Evolutionary conservation across 2,113 vertebrate genomes (phyloP), one percentile per base, ranked within the genome.

Genomic region (Sebastes schlegelii): DNA sequence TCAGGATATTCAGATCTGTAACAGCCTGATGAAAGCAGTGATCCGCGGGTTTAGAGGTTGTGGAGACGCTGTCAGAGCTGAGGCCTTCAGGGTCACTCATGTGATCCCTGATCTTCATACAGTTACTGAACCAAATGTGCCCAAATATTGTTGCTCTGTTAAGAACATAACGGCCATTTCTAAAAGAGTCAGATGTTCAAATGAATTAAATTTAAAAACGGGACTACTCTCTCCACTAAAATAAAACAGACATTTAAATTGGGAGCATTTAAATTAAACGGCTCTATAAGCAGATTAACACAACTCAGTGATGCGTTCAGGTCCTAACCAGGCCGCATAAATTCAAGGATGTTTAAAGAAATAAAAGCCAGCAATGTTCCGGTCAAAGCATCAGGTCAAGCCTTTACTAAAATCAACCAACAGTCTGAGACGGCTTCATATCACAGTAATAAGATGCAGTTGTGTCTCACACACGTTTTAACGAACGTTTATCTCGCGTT

Each of bases 301-400:
- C 4, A 8, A 11, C 3, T 14, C 21, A 48, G 12, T 58, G 4
- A 9, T 42, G 23, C 4, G 1, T 46, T 60, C 0, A 73, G 8
- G 45, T 66, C 1, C 52, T 17, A 0, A 64, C 42, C 16, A 40
- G 49, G 21, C 14, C 48, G 8, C 1, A 1, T 40, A 34, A 34
- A 17, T 51, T 51, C 21, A 46, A 2, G 3, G n/a, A 12, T 6
- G 21, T 2, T n/a, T 4, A 75, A 68, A 34, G 6, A 14, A 12
- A 45, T 40, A 8, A 52, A 1, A 48, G 13, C 14, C 23, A 42
- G 13, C 14, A 9, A 4, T 11, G 55, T 16, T 51, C 5, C 67
- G 75, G 75, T 85, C 71, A 85, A 73, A 72, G 34, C 3, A 61
- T 5, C 21, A 73, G 66, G 71, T 65, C 51, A 62, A 0, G 13